Percentiles rank a stretch among this genome's conserved stretches.
Evolutionary conservation across 1,140 invertebrate species (phyloP).

Genomic region (Lepeophtheirus salmonis): DNA sequence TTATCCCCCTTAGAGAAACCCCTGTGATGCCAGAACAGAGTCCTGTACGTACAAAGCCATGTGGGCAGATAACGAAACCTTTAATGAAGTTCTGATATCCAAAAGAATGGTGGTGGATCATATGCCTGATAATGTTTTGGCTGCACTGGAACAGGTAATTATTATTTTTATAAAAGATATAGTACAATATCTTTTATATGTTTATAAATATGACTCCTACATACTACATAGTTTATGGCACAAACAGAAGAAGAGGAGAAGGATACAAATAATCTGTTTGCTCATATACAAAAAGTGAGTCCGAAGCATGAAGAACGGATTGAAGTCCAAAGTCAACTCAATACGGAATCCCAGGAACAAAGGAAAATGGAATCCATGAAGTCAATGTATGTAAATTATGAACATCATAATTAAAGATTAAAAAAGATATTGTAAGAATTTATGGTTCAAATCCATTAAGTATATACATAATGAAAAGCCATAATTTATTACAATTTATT

Average conservation of each 20-base stretch:
- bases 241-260: neutral
- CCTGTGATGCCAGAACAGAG: conserved; percentile 32
- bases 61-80: conserved; percentile 66
- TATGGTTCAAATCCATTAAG: no score
- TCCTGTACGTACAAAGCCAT: conserved; percentile 57
- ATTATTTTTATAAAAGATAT: neutral
- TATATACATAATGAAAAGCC: no score
- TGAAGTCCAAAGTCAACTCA: neutral
- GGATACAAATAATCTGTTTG: neutral
- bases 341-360: neutral
- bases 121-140: conserved; percentile 72
- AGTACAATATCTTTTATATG: neutral
- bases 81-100: conserved; percentile 75
- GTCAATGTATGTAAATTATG: no score
- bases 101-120: conserved; percentile 83
- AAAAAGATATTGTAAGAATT: no score
- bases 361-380: no score
- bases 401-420: no score
- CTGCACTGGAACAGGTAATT: conserved; percentile 64
- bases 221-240: neutral
- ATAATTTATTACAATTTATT: no score
- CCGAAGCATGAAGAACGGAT: neutral
- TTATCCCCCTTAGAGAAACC: neutral
- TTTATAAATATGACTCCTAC: neutral
- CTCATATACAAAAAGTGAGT: neutral